Evolutionary conservation across 2,113 vertebrate genomes (phyloP), one percentile per base, ranked within the genome.

Genomic region (Cyanoliseus patagonus): DNA sequence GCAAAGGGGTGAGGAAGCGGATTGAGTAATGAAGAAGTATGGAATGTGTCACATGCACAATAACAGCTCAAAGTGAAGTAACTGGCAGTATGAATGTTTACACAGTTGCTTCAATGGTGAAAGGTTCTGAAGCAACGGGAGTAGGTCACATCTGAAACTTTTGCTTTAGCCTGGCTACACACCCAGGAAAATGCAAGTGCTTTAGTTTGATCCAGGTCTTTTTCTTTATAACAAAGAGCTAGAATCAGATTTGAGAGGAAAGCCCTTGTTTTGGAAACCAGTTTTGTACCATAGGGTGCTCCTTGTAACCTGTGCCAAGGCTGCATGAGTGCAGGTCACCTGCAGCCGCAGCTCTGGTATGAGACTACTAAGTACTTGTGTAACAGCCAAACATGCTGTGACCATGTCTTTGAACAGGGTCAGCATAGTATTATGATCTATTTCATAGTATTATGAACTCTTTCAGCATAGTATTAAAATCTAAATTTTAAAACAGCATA

Each of bases 401-500:
- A 69, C 69, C 44, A 12, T 31, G 35, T 24, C 80, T 95, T 93
- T 95, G 86, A 91, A 84, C 37, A 22, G 44, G 47, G 27, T 22
- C 57, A 86, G 33, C 53, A 15, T 17, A 81, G 24, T 35, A 39
- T 53, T 84, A 57, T 55, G 30, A 33, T 20, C 53, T 33, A 55
- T 55, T 55, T 55, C 53, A 55, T 20, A 55, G 53, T 55, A 55
- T 55, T 33, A 55, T 20, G 31, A 33, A 33, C 82, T 88, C 72
- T 84, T 94, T 78, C 57, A 81, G 33, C 53, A 11, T 17, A 81
- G 24, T 42, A 42, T 53, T 84, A 57, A 86, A 72, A 53, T 66
- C 83, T 69, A 62, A 47, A 91, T 93, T 93, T 88, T 78, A 93
- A 91, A 95, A 37, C 67, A 91, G 39, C 28, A 52, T 83, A 90